Percentiles rank a stretch among this genome's conserved stretches.
Evolutionary conservation across 1,140 invertebrate species (phyloP).

Genomic region (Neodiprion pinetum): DNA sequence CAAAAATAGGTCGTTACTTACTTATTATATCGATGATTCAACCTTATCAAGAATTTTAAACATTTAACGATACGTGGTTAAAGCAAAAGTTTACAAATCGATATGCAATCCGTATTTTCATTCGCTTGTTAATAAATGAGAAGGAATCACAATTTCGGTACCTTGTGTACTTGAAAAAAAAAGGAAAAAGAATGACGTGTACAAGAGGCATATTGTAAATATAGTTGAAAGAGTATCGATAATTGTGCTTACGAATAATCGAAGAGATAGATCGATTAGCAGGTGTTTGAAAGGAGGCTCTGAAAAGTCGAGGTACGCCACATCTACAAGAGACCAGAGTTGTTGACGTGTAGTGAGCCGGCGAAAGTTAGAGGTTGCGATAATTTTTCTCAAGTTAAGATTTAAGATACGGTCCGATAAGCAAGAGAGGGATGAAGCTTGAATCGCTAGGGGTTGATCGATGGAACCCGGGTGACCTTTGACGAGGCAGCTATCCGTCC

Average conservation of each 20-base stretch:
- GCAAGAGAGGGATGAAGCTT: background rate
- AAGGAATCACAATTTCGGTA: no score
- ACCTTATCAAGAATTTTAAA: no score
- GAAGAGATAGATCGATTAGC: background rate
- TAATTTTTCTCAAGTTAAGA: constrained; percentile 3
- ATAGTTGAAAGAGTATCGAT: no score
- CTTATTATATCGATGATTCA: no score
- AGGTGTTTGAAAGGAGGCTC: background rate
- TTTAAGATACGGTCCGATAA: constrained; percentile 3
- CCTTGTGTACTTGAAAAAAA: no score
- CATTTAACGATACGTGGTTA: no score
- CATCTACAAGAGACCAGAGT: background rate
- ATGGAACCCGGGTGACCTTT: background rate
- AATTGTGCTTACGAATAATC: background rate
- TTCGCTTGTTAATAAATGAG: no score
- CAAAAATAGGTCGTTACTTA: no score
- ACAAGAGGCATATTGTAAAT: no score
- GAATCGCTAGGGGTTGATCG: background rate
- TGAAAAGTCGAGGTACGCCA: background rate
- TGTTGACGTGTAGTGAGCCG: constrained; percentile 14
- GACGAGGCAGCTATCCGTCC: background rate
- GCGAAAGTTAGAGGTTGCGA: background rate
- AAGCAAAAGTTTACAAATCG: no score
- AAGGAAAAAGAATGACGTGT: no score
- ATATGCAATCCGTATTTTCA: no score